Evolutionary conservation across 2,888 invertebrate genomes (phyloP).

Genomic region (Suillia variegata): DNA sequence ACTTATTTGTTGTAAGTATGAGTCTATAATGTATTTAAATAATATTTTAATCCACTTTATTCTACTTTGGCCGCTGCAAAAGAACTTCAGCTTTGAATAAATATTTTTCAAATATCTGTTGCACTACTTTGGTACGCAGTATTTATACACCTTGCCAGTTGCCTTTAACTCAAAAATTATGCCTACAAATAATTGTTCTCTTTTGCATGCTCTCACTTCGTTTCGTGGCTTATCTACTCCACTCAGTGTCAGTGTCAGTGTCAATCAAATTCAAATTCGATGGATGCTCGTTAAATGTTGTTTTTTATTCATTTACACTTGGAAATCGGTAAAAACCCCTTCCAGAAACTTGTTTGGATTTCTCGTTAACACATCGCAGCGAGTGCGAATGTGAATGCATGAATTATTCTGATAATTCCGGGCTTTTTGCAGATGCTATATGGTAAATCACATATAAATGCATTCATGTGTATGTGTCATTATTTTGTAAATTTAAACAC

Average conservation of each 20-base stretch:
- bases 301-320: background rate
- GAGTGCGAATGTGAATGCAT: background rate
- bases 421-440: too few species aligned
- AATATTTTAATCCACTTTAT: background rate
- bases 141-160: background rate
- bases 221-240: background rate
- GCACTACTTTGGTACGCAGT: background rate
- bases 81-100: too few species aligned
- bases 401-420: background rate
- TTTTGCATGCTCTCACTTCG: background rate
- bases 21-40: background rate
- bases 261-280: background rate
- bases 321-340: background rate
- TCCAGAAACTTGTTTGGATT: constrained; percentile 9
- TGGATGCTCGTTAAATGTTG: too few species aligned
- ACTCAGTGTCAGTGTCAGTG: background rate
- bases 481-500: too few species aligned
- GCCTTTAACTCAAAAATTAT: too few species aligned
- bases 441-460: too few species aligned
- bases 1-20: background rate
- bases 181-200: background rate
- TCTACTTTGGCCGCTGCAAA: too few species aligned
- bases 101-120: background rate
- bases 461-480: too few species aligned
- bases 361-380: background rate